A percentile compares a stretch with the other conserved stretches of the same genome.
phyloP scores from a whole-genome alignment of 2,888 invertebrate genomes.

The Thera britannica region DNA sequence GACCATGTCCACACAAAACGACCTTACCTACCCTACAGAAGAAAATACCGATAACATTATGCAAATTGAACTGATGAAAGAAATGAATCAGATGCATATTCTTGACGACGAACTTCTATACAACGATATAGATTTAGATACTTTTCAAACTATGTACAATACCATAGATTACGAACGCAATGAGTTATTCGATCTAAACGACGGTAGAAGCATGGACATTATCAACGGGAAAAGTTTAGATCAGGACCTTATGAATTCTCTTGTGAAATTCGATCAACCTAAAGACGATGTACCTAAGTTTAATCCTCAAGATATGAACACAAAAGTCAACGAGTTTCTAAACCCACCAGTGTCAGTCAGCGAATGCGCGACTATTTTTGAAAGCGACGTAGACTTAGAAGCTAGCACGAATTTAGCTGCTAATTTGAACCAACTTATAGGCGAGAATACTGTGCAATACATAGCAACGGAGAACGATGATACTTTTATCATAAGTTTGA shows the following conservation, averaged over 20 bases:
- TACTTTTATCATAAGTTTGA: constrained; percentile 78
- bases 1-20: constrained; percentile 62
- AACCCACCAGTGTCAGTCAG: constrained; percentile 63
- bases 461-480: constrained; percentile 80
- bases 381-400: constrained; percentile 78
- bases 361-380: constrained; percentile 79
- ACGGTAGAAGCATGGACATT: constrained; percentile 61
- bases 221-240: constrained; percentile 27
- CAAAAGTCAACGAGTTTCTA: constrained; percentile 46
- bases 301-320: constrained; percentile 53
- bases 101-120: constrained; percentile 75
- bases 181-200: constrained; percentile 67
- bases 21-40: constrained; percentile 52
- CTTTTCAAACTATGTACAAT: constrained; percentile 71
- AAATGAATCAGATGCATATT: constrained; percentile 73
- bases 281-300: constrained; percentile 68
- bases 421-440: constrained; percentile 77
- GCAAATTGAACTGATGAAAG: constrained; percentile 76
- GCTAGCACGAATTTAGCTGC: constrained; percentile 76
- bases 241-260: constrained; percentile 62
- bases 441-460: constrained; percentile 77
- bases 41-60: constrained; percentile 64
- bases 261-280: constrained; percentile 53
- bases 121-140: constrained; percentile 76
- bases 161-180: constrained; percentile 68